These are phyloP conservation scores for Chaetorhynchus papuensis DNA, from an alignment of 2,113 vertebrate genomes.

Conservation along the genomic window DNA sequence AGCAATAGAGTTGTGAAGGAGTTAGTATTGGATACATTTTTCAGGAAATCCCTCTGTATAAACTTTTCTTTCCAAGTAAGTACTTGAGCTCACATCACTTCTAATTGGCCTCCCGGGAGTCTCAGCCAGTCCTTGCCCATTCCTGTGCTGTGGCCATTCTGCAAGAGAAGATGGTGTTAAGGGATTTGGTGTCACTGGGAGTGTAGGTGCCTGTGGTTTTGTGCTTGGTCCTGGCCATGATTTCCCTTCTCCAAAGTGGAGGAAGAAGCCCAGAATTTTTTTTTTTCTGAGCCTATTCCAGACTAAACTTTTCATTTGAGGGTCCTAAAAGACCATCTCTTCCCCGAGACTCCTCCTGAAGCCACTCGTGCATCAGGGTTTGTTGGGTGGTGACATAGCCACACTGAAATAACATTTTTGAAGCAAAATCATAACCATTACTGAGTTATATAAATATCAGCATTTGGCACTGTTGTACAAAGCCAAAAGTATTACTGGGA, in stretches of 20 bases:
- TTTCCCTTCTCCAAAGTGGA: background rate
- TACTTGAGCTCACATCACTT: background rate
- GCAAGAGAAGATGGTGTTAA: background rate
- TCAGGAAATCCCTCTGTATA: background rate
- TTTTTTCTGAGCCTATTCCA: background rate
- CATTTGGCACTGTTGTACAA: background rate
- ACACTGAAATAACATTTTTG: background rate
- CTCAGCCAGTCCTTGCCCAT: background rate
- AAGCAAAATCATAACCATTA: background rate
- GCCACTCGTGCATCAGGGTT: background rate
- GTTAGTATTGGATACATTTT: fast-evolving
- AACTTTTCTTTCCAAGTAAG: background rate
- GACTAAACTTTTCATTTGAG: background rate
- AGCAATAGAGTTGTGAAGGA: background rate
- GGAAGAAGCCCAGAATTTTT: background rate
- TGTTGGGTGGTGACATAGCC: background rate
- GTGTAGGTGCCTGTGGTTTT: background rate
- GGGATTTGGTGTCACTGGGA: background rate
- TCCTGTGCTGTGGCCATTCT: background rate
- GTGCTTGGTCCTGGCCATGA: background rate
- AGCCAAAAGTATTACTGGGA: background rate
- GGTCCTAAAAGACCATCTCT: background rate
- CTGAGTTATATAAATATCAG: background rate
- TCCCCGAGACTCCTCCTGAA: background rate
- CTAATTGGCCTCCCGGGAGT: background rate